Percentiles rank a stretch among this genome's conserved stretches.
Conservation (phyloP, 2,888 invertebrate genomes). For the Drosophila nr. fundita region DNA sequence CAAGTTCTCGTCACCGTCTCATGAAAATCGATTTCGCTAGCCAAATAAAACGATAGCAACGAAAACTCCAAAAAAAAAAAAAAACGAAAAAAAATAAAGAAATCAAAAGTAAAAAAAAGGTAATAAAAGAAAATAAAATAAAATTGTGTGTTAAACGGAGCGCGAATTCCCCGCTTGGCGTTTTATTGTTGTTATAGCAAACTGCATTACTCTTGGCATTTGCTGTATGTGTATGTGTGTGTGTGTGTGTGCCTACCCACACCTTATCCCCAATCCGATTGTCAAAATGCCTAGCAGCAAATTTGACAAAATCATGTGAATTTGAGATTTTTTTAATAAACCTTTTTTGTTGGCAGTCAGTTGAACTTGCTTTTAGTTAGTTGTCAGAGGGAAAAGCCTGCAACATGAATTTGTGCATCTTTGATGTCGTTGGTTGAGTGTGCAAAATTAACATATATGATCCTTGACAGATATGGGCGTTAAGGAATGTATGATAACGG, state of each 20-base stretch:
- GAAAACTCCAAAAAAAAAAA: slow-evolving; percentile 24
- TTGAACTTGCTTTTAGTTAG: not conserved
- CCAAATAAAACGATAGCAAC: slow-evolving; percentile 31
- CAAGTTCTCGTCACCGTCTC: slow-evolving; percentile 56
- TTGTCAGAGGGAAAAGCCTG: not conserved
- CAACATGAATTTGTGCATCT: not conserved
- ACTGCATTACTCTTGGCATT: slow-evolving; percentile 54
- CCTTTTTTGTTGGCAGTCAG: not conserved
- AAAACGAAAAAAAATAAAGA: not conserved
- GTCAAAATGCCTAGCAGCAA: slow-evolving; percentile 15
- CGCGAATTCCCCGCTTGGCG: slow-evolving; percentile 44
- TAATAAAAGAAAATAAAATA: slow-evolving; percentile 18
- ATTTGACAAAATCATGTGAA: not conserved
- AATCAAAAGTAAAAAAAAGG: slow-evolving; percentile 10
- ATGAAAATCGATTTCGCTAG: slow-evolving; percentile 51
- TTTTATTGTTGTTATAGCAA: slow-evolving; percentile 59
- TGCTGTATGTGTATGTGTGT: not conserved
- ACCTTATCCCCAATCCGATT: slow-evolving; percentile 9
- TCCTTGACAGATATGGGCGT: not conserved
- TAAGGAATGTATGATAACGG: not conserved
- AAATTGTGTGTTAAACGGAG: slow-evolving; percentile 58
- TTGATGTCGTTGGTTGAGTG: not conserved
- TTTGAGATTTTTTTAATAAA: not conserved
- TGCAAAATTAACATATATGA: not conserved
- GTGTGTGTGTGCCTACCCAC: not conserved